phyloP scores from a whole-genome alignment of 2,113 vertebrate genomes.

The Corvus moneduloides region DNA sequence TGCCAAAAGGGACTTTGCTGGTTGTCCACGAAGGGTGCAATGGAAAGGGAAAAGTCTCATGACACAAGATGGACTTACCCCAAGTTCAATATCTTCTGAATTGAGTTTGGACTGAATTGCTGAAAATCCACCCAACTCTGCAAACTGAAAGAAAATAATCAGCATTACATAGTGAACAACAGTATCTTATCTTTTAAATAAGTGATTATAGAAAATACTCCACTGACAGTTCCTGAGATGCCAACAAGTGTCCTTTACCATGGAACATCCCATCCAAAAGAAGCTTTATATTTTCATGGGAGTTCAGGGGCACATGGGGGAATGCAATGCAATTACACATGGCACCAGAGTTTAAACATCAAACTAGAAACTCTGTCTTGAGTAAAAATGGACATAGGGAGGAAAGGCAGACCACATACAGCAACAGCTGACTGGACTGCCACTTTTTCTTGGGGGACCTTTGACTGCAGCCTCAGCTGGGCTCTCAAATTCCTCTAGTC shows the following conservation, averaged over 20 bases:
- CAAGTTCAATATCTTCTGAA: conserved; percentile 93
- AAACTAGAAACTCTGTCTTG: neutral
- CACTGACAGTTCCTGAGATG: neutral
- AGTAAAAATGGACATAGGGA: neutral
- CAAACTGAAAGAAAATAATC: conserved; percentile 82
- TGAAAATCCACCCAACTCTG: conserved; percentile 94
- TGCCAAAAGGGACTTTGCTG: neutral
- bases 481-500: neutral
- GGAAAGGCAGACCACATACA: neutral
- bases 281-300: neutral
- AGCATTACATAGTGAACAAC: neutral
- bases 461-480: neutral
- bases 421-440: neutral
- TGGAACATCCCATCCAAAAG: neutral
- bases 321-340: neutral
- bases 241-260: neutral
- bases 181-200: neutral
- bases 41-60: neutral
- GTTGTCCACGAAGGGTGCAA: neutral
- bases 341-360: neutral
- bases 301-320: neutral
- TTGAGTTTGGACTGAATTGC: conserved; percentile 95
- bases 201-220: neutral
- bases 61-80: conserved; percentile 77
- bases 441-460: neutral